Percentiles rank a stretch among this genome's conserved stretches.
Conservation (phyloP, 1,140 invertebrate species). For the Dermatophagoides farinae region DNA sequence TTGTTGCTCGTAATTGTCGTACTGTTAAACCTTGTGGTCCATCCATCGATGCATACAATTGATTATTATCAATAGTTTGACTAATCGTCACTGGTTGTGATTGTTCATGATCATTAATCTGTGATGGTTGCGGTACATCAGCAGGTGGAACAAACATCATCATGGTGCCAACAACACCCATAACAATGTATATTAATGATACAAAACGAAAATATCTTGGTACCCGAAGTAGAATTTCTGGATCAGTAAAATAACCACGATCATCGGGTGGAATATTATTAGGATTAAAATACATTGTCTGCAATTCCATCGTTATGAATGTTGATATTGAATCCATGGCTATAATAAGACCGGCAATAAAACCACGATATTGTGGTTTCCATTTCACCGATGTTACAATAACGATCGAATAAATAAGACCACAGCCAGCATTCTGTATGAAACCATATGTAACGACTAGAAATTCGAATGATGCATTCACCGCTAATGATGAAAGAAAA, state of each 20-base stretch:
- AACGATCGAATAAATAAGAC: slow-evolving; percentile 4
- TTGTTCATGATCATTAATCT: neutral
- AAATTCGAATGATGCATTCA: neutral
- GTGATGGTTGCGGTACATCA: neutral
- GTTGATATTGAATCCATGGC: slow-evolving; percentile 29
- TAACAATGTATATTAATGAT: neutral
- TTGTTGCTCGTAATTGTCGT: no score
- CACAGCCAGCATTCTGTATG: slow-evolving; percentile 1
- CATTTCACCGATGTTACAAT: slow-evolving; percentile 22
- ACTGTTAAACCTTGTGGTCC: neutral
- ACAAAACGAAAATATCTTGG: slow-evolving; percentile 17
- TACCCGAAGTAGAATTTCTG: slow-evolving; percentile 24
- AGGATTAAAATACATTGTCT: slow-evolving; percentile 29
- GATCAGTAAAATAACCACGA: slow-evolving; percentile 25
- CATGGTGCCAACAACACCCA: neutral
- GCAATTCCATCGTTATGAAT: slow-evolving; percentile 28
- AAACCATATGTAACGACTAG: slow-evolving; percentile 5
- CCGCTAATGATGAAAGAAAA: neutral
- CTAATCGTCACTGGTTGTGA: neutral
- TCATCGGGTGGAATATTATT: slow-evolving; percentile 23
- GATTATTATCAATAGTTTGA: neutral
- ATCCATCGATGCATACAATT: neutral
- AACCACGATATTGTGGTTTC: slow-evolving; percentile 27
- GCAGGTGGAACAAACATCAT: neutral
- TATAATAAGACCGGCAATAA: slow-evolving; percentile 26